Conservation (phyloP, 2,797 vertebrate genomes). For the Cirrhinus mrigala region DNA sequence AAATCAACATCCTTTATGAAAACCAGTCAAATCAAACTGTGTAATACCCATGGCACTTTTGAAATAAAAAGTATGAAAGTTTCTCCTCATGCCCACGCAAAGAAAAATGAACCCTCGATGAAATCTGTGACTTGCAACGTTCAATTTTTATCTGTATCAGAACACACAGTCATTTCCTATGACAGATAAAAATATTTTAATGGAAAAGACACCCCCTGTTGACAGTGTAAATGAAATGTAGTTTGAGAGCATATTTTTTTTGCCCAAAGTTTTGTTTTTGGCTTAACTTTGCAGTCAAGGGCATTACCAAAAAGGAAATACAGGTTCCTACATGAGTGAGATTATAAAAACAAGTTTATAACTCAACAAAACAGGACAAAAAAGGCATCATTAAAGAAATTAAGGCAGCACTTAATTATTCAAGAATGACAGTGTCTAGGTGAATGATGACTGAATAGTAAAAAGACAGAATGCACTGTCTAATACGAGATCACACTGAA, state of each 20-base stretch:
- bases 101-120: not conserved
- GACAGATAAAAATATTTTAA: constrained; percentile 7
- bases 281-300: not conserved
- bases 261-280: not conserved
- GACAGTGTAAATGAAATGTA: not conserved
- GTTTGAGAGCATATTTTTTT: constrained; percentile 1
- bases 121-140: constrained; percentile 4
- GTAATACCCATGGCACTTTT: not conserved
- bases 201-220: not conserved
- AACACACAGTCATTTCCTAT: not conserved
- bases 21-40: constrained; percentile 4
- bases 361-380: not conserved
- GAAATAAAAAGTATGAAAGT: not conserved
- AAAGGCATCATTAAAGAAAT: constrained; percentile 16
- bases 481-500: not conserved
- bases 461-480: not conserved
- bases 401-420: not conserved
- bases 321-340: not conserved
- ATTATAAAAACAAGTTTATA: not conserved
- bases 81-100: not conserved
- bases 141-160: constrained; percentile 17
- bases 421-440: not conserved
- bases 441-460: not conserved
- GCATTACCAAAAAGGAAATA: not conserved
- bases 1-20: not conserved